These are phyloP conservation scores for Datnioides undecimradiatus DNA, from an alignment of 2,113 vertebrate species.

Conservation along the genomic window DNA sequence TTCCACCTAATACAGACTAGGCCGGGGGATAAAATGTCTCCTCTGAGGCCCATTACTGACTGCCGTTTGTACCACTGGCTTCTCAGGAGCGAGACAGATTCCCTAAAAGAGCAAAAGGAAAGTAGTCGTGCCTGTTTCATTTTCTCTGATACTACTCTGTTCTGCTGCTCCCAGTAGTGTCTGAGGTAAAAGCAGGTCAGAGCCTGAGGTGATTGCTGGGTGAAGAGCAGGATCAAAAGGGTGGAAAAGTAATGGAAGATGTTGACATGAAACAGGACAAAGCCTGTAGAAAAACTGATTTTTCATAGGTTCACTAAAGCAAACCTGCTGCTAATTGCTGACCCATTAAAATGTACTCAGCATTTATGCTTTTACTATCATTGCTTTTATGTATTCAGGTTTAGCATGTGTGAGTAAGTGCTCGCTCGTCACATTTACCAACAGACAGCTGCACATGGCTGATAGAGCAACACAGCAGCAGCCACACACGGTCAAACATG, in stretches of 20 bases:
- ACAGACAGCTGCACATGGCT: constrained; percentile 32
- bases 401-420: not conserved
- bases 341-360: not conserved
- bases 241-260: not conserved
- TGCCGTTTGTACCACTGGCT: constrained; percentile 14
- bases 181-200: constrained; percentile 49
- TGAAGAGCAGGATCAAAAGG: constrained; percentile 6
- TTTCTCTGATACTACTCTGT: not conserved
- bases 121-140: constrained; percentile 25
- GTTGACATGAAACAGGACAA: not conserved
- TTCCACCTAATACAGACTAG: constrained; percentile 42
- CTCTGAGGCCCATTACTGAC: constrained; percentile 55
- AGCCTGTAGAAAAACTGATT: not conserved
- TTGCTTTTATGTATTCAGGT: constrained; percentile 9
- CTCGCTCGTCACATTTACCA: constrained; percentile 36
- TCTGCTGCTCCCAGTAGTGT: constrained; percentile 22
- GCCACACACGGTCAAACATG: constrained; percentile 54
- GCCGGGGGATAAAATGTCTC: constrained; percentile 53
- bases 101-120: constrained; percentile 36
- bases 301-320: not conserved
- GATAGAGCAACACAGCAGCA: constrained; percentile 28
- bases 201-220: constrained; percentile 21
- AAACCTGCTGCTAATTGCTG: not conserved
- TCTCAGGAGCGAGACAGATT: constrained; percentile 34
- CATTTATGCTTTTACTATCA: not conserved